A percentile compares a stretch with the other conserved stretches of the same genome.
phyloP scores from a whole-genome alignment of 1,140 invertebrate genomes.

The Trachymyrmex septentrionalis region DNA sequence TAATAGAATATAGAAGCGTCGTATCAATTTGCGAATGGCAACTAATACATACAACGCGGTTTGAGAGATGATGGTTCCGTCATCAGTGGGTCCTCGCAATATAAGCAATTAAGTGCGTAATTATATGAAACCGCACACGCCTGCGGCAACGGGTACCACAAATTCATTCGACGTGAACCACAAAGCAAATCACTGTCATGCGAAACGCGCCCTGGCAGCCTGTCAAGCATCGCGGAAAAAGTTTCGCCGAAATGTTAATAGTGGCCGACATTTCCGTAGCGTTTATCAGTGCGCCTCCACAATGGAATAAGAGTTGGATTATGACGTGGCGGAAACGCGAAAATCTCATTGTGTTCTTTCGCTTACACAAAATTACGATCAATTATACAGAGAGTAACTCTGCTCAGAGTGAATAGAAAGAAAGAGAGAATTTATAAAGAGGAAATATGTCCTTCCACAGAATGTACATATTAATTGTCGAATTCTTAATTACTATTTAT shows the following conservation, averaged over 20 bases:
- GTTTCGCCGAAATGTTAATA: slow-evolving; percentile 63
- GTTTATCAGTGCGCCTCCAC: slow-evolving; percentile 14
- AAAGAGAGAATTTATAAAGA: neutral
- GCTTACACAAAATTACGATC: neutral
- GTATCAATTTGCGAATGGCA: slow-evolving; percentile 63
- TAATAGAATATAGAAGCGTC: slow-evolving; percentile 4
- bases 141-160: slow-evolving; percentile 63
- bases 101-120: slow-evolving; percentile 83
- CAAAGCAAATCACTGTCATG: slow-evolving; percentile 83
- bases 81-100: slow-evolving; percentile 74
- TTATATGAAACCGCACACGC: slow-evolving; percentile 80
- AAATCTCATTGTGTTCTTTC: slow-evolving; percentile 5
- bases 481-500: slow-evolving; percentile 3
- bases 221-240: slow-evolving; percentile 72
- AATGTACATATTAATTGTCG: neutral
- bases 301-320: slow-evolving; percentile 21
- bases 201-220: slow-evolving; percentile 51
- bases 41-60: slow-evolving; percentile 62
- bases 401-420: neutral
- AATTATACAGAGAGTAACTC: neutral
- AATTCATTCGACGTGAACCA: slow-evolving; percentile 81
- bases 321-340: slow-evolving; percentile 2
- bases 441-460: no score
- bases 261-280: slow-evolving; percentile 40
- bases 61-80: slow-evolving; percentile 70